A percentile compares a stretch with the other conserved stretches of the same genome.
Evolutionary conservation across 2,113 vertebrate species (phyloP).

Genomic region (Balaeniceps rex): DNA sequence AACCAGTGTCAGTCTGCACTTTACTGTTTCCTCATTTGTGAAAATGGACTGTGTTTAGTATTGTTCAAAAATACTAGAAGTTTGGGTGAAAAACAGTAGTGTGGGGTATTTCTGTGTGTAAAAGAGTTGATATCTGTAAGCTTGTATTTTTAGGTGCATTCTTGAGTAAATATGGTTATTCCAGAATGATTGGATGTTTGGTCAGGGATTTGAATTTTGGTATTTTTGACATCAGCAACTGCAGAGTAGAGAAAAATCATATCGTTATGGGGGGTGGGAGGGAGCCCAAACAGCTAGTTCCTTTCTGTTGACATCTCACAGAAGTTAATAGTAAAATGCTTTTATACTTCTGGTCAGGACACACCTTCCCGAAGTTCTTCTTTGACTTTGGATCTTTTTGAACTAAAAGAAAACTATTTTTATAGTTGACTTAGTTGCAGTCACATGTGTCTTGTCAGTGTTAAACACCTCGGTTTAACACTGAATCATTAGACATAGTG

Average conservation of each 20-base stretch:
- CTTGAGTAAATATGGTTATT: background rate
- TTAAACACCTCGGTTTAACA: background rate
- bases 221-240: background rate
- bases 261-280: rapidly evolving
- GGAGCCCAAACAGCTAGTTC: background rate
- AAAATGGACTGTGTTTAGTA: background rate
- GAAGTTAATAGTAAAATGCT: background rate
- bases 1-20: background rate
- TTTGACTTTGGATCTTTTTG: background rate
- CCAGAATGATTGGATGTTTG: background rate
- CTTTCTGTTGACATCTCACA: background rate
- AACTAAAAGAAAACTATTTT: background rate
- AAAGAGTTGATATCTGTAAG: background rate
- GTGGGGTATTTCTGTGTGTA: background rate
- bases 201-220: background rate
- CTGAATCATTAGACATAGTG: background rate
- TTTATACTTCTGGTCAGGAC: background rate
- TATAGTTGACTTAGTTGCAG: background rate
- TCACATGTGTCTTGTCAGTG: background rate
- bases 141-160: background rate
- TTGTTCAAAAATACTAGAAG: background rate
- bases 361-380: background rate
- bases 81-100: background rate
- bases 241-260: background rate
- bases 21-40: background rate